Evolutionary conservation across 2,797 vertebrate species (phyloP).

Genomic region (Telmatherina bonti): DNA sequence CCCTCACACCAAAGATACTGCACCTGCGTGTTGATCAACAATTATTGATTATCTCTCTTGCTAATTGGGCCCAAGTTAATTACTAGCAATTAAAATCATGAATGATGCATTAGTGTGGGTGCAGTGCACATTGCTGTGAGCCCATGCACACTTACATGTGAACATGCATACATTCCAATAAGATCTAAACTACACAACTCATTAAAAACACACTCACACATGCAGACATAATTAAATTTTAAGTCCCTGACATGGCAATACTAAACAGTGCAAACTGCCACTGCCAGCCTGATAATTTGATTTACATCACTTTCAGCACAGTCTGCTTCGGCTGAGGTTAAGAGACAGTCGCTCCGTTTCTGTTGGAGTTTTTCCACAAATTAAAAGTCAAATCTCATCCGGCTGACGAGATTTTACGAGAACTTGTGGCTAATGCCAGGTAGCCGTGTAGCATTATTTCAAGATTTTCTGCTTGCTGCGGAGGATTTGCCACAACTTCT

Average conservation of each 20-base stretch:
- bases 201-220: conserved; percentile 42
- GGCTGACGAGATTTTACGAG: no score
- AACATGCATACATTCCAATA: conserved; percentile 37
- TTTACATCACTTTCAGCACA: conserved; percentile 32
- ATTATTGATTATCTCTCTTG: conserved; percentile 81
- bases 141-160: conserved; percentile 30
- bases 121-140: conserved; percentile 29
- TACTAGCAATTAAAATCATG: conserved; percentile 82
- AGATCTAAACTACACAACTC: conserved; percentile 22
- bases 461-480: no score
- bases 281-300: conserved; percentile 38
- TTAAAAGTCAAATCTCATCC: no score
- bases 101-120: conserved; percentile 78
- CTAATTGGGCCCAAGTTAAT: conserved; percentile 83
- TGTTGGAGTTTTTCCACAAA: no score
- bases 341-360: no score
- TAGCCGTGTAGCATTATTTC: no score
- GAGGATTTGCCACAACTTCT: no score
- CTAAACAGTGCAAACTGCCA: conserved; percentile 26
- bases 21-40: conserved; percentile 75
- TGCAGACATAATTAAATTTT: conserved; percentile 33
- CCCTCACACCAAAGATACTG: conserved; percentile 63
- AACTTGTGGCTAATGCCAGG: no score
- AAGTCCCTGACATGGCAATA: conserved; percentile 9
- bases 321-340: conserved; percentile 30